These are phyloP conservation scores for Passer domesticus DNA, from an alignment of 2,113 vertebrate species.

Conservation along the genomic window DNA sequence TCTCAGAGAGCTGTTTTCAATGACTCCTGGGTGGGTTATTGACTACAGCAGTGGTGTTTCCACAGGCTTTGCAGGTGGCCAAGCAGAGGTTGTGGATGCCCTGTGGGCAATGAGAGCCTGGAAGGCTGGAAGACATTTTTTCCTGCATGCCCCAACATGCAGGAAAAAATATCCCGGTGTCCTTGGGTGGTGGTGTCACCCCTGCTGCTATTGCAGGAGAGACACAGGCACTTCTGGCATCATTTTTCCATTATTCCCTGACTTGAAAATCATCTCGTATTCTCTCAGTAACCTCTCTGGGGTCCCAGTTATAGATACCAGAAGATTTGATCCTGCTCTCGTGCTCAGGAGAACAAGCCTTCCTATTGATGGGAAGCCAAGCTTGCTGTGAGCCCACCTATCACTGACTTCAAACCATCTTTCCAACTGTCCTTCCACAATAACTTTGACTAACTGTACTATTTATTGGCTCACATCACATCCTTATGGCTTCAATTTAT, in stretches of 20 bases:
- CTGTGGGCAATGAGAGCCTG: neutral
- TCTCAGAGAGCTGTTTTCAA: neutral
- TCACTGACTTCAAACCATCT: conserved; percentile 36
- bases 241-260: neutral
- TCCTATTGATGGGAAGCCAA: conserved; percentile 34
- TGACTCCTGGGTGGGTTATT: neutral
- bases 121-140: neutral
- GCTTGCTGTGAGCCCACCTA: conserved; percentile 48
- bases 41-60: neutral
- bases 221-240: neutral
- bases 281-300: neutral
- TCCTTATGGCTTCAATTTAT: conserved; percentile 87
- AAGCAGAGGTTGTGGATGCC: neutral
- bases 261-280: neutral
- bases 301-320: conserved; percentile 9
- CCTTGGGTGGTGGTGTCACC: neutral
- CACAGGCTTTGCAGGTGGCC: neutral
- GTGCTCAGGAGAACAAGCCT: neutral
- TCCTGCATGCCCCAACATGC: rapidly evolving
- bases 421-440: conserved; percentile 70
- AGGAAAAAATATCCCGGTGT: neutral
- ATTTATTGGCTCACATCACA: conserved; percentile 76
- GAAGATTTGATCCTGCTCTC: neutral
- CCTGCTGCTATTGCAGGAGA: neutral
- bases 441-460: conserved; percentile 74